Evolutionary conservation across 1,140 invertebrate genomes (phyloP).

Genomic region (Calliopsis andreniformis): DNA sequence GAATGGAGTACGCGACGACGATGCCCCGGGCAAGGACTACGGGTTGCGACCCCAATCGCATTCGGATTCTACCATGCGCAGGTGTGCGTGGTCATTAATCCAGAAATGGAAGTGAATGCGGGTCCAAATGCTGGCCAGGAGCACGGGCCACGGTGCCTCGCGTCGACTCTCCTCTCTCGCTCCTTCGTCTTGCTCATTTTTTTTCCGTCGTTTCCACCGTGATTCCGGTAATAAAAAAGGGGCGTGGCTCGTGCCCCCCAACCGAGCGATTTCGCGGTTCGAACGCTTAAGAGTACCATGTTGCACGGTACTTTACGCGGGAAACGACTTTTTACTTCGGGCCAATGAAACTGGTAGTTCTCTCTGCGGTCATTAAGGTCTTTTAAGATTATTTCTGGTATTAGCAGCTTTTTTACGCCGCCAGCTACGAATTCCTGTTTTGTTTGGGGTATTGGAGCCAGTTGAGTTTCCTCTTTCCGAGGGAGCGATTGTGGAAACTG

Average conservation of each 20-base stretch:
- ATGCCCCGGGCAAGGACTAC: conserved; percentile 60
- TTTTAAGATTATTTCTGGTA: conserved; percentile 44
- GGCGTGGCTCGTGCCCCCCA: conserved; percentile 44
- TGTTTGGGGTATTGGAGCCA: not conserved
- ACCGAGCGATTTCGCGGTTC: conserved; percentile 46
- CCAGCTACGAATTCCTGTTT: not conserved
- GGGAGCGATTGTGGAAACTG: too few relatives aligned
- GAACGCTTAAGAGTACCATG: conserved; percentile 33
- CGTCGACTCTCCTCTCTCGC: conserved; percentile 25
- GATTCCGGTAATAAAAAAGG: conserved; percentile 55
- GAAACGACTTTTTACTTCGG: conserved; percentile 45
- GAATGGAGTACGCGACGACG: conserved; percentile 38
- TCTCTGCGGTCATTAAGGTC: conserved; percentile 47
- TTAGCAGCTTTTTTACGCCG: not conserved
- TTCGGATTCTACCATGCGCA: conserved; percentile 58
- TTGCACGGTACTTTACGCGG: conserved; percentile 18
- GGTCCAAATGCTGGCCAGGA: conserved; percentile 41
- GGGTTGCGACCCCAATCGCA: conserved; percentile 65
- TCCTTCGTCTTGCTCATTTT: not conserved
- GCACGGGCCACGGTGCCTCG: conserved; percentile 22
- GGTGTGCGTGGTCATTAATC: conserved; percentile 67
- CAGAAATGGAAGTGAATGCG: conserved; percentile 67
- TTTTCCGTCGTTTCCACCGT: not conserved
- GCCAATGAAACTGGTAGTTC: conserved; percentile 33
- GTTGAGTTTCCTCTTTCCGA: not conserved